These are phyloP conservation scores for Mormyrus hasselquistii DNA, from an alignment of 2,797 vertebrate genomes.

Conservation along the genomic window DNA sequence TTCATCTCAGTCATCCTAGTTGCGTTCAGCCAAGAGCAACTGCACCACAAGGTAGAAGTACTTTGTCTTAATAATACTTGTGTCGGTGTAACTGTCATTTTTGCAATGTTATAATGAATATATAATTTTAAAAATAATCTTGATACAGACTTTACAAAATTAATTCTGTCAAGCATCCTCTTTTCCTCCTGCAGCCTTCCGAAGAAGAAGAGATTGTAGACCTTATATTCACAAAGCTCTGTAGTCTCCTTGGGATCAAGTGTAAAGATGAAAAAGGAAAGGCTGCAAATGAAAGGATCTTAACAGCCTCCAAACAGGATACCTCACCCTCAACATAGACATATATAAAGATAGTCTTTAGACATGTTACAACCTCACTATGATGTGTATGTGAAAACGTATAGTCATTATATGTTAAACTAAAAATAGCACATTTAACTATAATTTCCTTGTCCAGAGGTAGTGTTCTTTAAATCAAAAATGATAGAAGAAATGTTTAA, in stretches of 20 bases:
- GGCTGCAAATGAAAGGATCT: not conserved
- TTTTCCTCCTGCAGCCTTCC: constrained; percentile 63
- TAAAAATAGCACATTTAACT: not conserved
- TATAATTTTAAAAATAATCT: not conserved
- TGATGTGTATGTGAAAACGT: not conserved
- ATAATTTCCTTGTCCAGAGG: not conserved
- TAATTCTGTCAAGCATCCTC: not conserved
- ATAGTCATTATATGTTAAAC: not conserved
- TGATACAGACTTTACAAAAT: not conserved
- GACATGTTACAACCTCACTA: not conserved
- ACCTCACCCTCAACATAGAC: constrained; percentile 26
- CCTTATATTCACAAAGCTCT: constrained; percentile 80
- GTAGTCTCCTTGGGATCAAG: constrained; percentile 78
- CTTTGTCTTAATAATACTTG: not conserved
- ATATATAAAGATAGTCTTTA: not conserved
- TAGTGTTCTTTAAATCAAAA: not conserved
- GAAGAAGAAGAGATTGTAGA: constrained; percentile 89
- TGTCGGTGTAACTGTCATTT: not conserved
- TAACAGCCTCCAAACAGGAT: constrained; percentile 25
- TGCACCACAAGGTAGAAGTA: constrained; percentile 72
- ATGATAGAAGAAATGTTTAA: not conserved
- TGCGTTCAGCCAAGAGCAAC: constrained; percentile 89
- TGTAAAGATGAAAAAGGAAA: constrained; percentile 45
- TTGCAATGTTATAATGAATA: not conserved
- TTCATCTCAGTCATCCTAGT: constrained; percentile 95